phyloP scores from a whole-genome alignment of 2,797 vertebrate genomes.

The Rhabdophis nuchalis region DNA sequence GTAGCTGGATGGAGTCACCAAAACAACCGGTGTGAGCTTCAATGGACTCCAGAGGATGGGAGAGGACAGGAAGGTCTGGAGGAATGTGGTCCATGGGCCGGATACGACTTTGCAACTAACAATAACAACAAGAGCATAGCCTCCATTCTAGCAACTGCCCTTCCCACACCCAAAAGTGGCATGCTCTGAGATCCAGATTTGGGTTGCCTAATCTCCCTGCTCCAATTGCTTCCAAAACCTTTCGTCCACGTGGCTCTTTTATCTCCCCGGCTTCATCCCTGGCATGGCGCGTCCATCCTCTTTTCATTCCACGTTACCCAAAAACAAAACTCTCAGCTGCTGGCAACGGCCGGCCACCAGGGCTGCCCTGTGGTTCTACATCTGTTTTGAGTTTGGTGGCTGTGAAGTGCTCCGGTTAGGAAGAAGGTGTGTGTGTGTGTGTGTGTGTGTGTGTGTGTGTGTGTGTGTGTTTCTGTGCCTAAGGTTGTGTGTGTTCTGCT shows the following conservation, averaged over 20 bases:
- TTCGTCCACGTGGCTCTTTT: neutral
- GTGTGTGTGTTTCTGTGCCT: neutral
- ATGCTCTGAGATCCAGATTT: neutral
- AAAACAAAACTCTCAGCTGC: slow-evolving; percentile 57
- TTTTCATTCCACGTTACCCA: slow-evolving; percentile 8
- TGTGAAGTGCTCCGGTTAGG: slow-evolving; percentile 60
- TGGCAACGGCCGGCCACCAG: slow-evolving; percentile 34
- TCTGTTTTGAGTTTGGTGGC: slow-evolving; percentile 79
- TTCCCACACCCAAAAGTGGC: neutral
- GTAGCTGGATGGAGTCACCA: no score
- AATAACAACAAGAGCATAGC: no score
- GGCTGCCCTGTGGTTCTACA: slow-evolving; percentile 61
- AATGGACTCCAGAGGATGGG: no score
- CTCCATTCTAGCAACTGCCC: neutral
- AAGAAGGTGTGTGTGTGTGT: neutral
- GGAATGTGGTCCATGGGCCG: no score
- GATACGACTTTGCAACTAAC: no score
- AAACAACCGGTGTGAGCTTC: no score
- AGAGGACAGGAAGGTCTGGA: no score
- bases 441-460: neutral
- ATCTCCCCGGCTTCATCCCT: neutral
- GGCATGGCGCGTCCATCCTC: neutral
- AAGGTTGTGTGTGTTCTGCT: slow-evolving; percentile 33
- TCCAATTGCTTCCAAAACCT: neutral
- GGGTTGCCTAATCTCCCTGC: fast-evolving